Percentiles rank a stretch among this genome's conserved stretches.
Conservation (phyloP, 2,113 vertebrate genomes). For the Embiotoca jacksoni region DNA sequence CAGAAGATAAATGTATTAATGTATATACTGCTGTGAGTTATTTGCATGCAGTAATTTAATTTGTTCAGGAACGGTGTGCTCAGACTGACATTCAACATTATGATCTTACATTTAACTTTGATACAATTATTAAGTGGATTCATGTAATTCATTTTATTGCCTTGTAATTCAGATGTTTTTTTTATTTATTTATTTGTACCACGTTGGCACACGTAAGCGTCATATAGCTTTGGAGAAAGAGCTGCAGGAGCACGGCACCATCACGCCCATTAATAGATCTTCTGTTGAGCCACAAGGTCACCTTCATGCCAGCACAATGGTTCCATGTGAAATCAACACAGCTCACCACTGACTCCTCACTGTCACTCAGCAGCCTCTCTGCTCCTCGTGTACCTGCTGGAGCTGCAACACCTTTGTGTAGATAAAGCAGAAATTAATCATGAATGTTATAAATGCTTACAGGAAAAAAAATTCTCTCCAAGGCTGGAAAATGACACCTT, state of each 20-base stretch:
- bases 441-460: constrained; percentile 31
- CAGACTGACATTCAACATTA: constrained; percentile 6
- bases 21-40: constrained; percentile 31
- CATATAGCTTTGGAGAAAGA: constrained; percentile 35
- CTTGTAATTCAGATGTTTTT: background rate
- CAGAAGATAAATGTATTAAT: constrained; percentile 21
- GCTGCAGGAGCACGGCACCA: constrained; percentile 23
- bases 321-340: constrained; percentile 50
- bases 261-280: constrained; percentile 62
- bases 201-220: constrained; percentile 21
- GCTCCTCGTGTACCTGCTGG: background rate
- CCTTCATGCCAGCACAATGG: constrained; percentile 73
- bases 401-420: constrained; percentile 18
- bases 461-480: constrained; percentile 22
- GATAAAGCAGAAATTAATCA: constrained; percentile 46
- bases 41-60: constrained; percentile 60
- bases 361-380: constrained; percentile 30
- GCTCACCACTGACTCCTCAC: constrained; percentile 13
- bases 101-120: constrained; percentile 10
- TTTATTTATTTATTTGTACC: constrained; percentile 2
- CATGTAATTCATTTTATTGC: background rate
- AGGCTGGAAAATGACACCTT: constrained; percentile 22
- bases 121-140: background rate
- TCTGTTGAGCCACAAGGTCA: constrained; percentile 78
- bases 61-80: constrained; percentile 7